phyloP scores from a whole-genome alignment of 2,797 vertebrate genomes.

The Helarctos malayanus region DNA sequence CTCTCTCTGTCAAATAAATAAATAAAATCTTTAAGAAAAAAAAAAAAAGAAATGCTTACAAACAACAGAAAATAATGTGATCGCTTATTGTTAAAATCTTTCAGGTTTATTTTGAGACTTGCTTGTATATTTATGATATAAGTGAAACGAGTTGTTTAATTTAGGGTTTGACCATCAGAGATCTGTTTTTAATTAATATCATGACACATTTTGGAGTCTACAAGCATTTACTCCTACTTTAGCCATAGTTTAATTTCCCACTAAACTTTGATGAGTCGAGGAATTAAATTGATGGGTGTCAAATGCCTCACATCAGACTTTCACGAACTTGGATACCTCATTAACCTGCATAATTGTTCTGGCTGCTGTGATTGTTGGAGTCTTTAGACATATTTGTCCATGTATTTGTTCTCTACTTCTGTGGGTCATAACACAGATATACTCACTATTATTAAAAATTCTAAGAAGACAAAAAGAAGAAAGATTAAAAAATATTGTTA shows the following conservation, averaged over 20 bases:
- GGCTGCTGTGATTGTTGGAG: not conserved
- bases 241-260: slow-evolving; percentile 1
- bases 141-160: not conserved
- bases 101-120: not conserved
- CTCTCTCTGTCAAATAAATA: no score
- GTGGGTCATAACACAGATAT: not conserved
- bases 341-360: slow-evolving; percentile 10
- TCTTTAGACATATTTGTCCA: not conserved
- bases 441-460: slow-evolving; percentile 24
- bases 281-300: slow-evolving; percentile 45
- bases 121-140: not conserved
- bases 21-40: no score
- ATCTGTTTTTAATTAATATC: slow-evolving; percentile 8
- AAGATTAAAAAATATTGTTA: not conserved
- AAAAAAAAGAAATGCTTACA: not conserved
- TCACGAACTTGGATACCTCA: not conserved
- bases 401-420: slow-evolving; percentile 3
- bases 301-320: not conserved
- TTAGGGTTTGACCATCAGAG: not conserved
- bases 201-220: not conserved
- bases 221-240: not conserved
- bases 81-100: not conserved
- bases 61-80: not conserved
- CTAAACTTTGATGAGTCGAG: slow-evolving; percentile 17
- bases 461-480: not conserved